Conservation (phyloP, 2,797 vertebrate species). For the Coluber constrictor region DNA sequence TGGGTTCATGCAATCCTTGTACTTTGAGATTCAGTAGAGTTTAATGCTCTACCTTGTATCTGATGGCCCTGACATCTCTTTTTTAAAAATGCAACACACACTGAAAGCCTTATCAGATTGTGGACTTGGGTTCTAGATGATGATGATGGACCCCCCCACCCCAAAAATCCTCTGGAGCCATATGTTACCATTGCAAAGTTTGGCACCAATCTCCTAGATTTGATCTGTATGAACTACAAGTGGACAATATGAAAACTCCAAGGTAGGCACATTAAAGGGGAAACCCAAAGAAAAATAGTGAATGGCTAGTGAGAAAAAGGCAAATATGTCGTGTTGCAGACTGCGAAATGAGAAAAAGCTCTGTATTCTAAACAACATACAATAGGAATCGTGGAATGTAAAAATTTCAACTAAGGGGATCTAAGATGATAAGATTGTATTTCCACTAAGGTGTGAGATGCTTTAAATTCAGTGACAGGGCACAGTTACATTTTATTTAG, state of each 20-base stretch:
- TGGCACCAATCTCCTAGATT: background rate
- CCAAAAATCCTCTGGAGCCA: background rate
- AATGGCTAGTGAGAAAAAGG: background rate
- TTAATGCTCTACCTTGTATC: background rate
- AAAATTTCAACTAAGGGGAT: background rate
- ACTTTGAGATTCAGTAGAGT: background rate
- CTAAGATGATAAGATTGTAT: background rate
- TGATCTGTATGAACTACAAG: background rate
- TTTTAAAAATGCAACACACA: background rate
- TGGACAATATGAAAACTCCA: background rate
- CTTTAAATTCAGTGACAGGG: background rate
- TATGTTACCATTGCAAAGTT: background rate
- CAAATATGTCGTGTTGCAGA: background rate
- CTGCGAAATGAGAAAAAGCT: background rate
- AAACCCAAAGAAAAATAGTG: background rate
- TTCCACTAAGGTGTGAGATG: background rate
- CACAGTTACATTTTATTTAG: background rate
- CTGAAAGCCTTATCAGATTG: background rate
- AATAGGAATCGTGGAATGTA: background rate
- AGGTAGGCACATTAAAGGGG: background rate
- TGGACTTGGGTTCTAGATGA: background rate
- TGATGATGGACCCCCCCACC: background rate
- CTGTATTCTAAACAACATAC: background rate
- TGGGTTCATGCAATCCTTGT: conserved; percentile 19
- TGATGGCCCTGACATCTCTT: background rate